Evolutionary conservation across 2,113 vertebrate genomes (phyloP), one percentile per base, ranked within the genome.

Genomic region (Lamprotornis superbus): DNA sequence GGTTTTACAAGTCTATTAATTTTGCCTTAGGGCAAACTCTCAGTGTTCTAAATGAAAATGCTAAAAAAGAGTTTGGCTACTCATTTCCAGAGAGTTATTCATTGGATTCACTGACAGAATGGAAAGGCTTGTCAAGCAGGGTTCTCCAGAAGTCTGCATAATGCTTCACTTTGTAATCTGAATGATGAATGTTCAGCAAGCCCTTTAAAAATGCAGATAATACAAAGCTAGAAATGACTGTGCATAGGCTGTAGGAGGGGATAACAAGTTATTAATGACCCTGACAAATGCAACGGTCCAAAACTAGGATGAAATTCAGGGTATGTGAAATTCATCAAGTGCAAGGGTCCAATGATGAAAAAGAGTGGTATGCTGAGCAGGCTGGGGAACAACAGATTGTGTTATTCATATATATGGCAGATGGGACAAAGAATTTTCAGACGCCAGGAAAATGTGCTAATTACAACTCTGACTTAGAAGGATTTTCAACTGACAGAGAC

Each of bases 51-150:
- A 87, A 91, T 85, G 44, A 91, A 91, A 84, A 89, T 52, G 13
- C 37, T 95, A 86, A 88, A 87, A 93, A 93, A 88, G 52, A 64
- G 8, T 80, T 94, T 80, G 55, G 28, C 46, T 77, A 57, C 67
- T 74, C 14, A 63, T 92, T 88, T 88, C 30, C 49, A 83, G 50
- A 60, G 53, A 47, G n/a, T 35, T 82, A 78, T 91, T 93, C 6
- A 42, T 75, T 55, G 59, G 28, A 59, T 77, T 83, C 55, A 31
- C 33, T 67, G 83, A 55, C 55, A 90, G 94, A 92, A 83, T 22
- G 53, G 63, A 83, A 83, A 70, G 68, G 52, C 16, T 83, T 83
- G 39, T 80, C 49, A 53, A 76, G 53, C 25, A 88, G 74, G 0
- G 3, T 22, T 90, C 67, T 94, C 50, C n/a, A 88, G 35, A 81